Evolutionary conservation across 2,888 invertebrate species (phyloP).

Genomic region (Trilocha varians): DNA sequence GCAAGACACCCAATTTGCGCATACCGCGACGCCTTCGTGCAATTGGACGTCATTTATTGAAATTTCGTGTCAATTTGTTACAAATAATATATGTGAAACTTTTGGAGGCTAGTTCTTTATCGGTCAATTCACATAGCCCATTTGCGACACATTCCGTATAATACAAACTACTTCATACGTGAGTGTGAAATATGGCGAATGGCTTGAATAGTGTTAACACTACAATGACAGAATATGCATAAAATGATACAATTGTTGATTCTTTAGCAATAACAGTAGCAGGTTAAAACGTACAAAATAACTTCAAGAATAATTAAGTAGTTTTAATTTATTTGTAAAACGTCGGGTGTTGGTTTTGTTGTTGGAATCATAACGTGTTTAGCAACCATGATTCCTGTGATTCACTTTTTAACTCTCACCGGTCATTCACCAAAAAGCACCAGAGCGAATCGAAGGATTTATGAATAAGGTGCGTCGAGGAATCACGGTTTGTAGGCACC

Average conservation of each 20-base stretch:
- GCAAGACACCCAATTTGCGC: conserved; percentile 60
- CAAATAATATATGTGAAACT: not conserved
- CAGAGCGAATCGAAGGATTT: conserved; percentile 53
- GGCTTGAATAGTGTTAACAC: too few relatives aligned
- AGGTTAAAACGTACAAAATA: too few relatives aligned
- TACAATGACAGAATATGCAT: too few relatives aligned
- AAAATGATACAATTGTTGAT: not conserved
- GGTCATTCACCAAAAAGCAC: conserved; percentile 66
- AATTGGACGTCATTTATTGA: conserved; percentile 62
- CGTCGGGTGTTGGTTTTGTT: conserved; percentile 7
- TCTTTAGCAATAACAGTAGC: too few relatives aligned
- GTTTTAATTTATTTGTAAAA: not conserved
- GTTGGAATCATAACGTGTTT: conserved; percentile 47
- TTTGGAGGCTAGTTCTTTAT: too few relatives aligned
- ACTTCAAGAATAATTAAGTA: too few relatives aligned
- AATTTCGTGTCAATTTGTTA: conserved; percentile 38
- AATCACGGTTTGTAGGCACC: conserved; percentile 65
- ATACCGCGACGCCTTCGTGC: conserved; percentile 55
- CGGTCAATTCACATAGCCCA: too few relatives aligned
- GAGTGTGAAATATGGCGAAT: too few relatives aligned
- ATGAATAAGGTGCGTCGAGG: conserved; percentile 63
- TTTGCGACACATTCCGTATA: too few relatives aligned
- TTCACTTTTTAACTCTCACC: conserved; percentile 61
- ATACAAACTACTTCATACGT: too few relatives aligned
- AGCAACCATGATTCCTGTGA: conserved; percentile 67